These are phyloP conservation scores for Leucopternis melanops DNA, from an alignment of 2,113 vertebrate genomes.

Conservation along the genomic window DNA sequence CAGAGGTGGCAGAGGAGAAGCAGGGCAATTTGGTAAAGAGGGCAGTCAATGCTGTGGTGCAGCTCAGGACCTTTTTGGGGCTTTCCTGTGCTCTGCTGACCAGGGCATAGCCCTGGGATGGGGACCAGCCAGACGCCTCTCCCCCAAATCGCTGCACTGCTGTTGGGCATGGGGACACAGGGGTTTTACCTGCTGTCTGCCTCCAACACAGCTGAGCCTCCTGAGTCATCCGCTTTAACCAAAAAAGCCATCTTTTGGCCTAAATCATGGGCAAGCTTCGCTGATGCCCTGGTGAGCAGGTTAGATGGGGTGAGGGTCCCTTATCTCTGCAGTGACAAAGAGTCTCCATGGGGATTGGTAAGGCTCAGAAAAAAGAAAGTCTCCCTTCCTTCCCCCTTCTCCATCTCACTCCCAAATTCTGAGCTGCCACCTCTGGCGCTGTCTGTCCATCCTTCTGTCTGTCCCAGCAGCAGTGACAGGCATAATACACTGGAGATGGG, in stretches of 20 bases:
- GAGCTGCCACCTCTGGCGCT: not conserved
- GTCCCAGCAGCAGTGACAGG: not conserved
- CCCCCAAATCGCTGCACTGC: not conserved
- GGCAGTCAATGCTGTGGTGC: rapidly evolving
- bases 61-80: not conserved
- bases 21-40: not conserved
- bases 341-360: not conserved
- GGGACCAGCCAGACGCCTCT: rapidly evolving
- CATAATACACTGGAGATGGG: not conserved
- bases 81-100: not conserved
- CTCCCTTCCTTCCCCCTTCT: not conserved
- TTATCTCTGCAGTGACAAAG: not conserved
- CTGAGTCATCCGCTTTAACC: not conserved
- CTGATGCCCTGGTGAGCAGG: not conserved
- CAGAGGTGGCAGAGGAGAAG: not conserved
- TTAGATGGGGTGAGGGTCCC: not conserved
- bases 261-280: not conserved
- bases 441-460: not conserved
- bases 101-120: not conserved
- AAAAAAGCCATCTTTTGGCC: not conserved
- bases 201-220: not conserved
- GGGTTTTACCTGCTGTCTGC: not conserved
- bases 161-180: not conserved
- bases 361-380: not conserved
- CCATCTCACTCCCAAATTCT: not conserved